Evolutionary conservation across 2,888 invertebrate genomes (phyloP), one percentile per base, ranked within the genome.

Genomic region (Tryphoninae sp.): DNA sequence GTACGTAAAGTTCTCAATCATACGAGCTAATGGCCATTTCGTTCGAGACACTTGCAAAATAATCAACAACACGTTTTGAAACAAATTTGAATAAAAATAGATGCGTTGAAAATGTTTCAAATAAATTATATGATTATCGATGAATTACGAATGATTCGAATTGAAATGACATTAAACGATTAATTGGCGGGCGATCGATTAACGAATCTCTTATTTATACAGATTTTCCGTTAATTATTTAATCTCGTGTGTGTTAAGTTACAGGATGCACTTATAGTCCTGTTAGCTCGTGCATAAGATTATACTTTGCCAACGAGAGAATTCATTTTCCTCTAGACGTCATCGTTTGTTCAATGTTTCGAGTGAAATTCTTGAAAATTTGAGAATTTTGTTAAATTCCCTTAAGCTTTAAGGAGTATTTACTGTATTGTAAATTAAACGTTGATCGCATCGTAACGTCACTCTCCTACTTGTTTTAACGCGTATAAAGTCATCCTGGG

Each of bases 1-100:
- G 68, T 42, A 19, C 76, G 67, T 61, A 67, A 69, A 23, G 51
- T 55, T 53, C 22, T 13, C 42, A 42, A 74, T 64, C 64, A 53
- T 19, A 55, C 61, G 9, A 26, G 49, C 19, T 19, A 49, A 68
- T 68, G 65, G 7, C 0, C 53, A 26, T 61, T n/a, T 42, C 26
- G 40, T 16, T 64, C n/a, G 9, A 22, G n/a, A 33, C 49, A 7
- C 13, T 19, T 4, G 13, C n/a, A 22, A 13, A 33, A 51, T 13
- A 45, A 72, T 6, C n/a, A 51, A 42, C 22, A 62, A 53, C 22
- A 8, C 22, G 19, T 1, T n/a, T n/a, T 9, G 9, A 19, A 19
- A 22, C 7, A 55, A 11, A 61, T 23, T 26, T 19, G 23, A n/a
- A 49, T n/a, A 42, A 19, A 51, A 49, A n/a, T n/a, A 16, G 9